Percentiles rank a stretch among this genome's conserved stretches.
phyloP scores from a whole-genome alignment of 1,140 invertebrate genomes.

The Steinernema khuongi region DNA sequence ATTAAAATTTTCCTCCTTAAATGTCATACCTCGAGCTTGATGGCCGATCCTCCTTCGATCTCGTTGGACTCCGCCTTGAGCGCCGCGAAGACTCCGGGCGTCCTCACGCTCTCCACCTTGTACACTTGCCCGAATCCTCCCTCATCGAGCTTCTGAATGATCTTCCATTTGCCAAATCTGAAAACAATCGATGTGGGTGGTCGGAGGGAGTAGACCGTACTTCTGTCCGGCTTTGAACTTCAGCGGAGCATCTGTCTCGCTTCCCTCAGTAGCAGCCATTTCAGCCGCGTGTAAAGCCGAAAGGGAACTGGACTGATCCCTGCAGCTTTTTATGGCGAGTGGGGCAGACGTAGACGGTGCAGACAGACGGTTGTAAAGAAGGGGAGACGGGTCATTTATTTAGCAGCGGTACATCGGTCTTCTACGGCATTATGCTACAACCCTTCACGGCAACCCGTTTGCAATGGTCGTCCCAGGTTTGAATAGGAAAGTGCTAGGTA shows the following conservation, averaged over 20 bases:
- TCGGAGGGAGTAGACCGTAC: neutral
- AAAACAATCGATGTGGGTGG: neutral
- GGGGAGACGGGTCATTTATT: no score
- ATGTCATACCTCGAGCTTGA: conserved; percentile 33
- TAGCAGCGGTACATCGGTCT: no score
- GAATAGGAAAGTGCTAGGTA: no score
- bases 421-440: no score
- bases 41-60: conserved; percentile 33
- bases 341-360: no score
- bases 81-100: conserved; percentile 11
- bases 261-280: neutral
- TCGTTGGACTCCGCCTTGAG: conserved; percentile 39
- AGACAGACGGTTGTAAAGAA: no score
- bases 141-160: conserved; percentile 29
- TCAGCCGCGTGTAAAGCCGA: no score
- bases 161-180: conserved; percentile 27
- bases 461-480: no score
- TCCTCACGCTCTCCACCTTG: conserved; percentile 17
- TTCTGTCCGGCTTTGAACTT: neutral
- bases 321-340: no score
- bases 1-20: neutral
- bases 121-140: conserved; percentile 38
- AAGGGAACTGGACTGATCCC: no score
- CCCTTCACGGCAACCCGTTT: no score
- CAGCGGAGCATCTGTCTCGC: neutral